Percentiles rank a stretch among this genome's conserved stretches.
Evolutionary conservation across 2,797 vertebrate species (phyloP).

Genomic region (Cirrhinus molitorella): DNA sequence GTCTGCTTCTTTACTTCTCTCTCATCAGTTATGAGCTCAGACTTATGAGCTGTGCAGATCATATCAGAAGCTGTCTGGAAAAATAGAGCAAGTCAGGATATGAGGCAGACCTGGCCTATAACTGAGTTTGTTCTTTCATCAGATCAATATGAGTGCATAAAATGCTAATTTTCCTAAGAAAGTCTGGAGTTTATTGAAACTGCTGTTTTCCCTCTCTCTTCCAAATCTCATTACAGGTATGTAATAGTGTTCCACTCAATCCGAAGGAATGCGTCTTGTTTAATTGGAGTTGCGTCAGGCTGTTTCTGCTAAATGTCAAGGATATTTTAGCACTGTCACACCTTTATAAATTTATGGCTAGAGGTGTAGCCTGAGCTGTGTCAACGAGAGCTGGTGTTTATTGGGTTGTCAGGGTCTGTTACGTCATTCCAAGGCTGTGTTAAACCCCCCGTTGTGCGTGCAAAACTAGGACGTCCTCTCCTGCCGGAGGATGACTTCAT

Average conservation of each 20-base stretch:
- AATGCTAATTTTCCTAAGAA: background rate
- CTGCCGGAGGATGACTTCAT: constrained; percentile 15
- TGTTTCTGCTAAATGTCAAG: constrained; percentile 55
- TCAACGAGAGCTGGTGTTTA: constrained; percentile 33
- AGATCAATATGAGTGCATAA: background rate
- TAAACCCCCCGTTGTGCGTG: constrained; percentile 15
- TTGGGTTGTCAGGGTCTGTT: constrained; percentile 41
- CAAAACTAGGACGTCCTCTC: constrained; percentile 46
- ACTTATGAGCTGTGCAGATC: constrained; percentile 8
- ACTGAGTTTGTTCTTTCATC: constrained; percentile 14
- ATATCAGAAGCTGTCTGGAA: constrained; percentile 18
- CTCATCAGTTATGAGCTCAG: constrained; percentile 11
- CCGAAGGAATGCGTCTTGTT: constrained; percentile 26
- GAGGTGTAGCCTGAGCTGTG: constrained; percentile 29
- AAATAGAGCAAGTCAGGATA: constrained; percentile 2
- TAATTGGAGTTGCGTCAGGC: constrained; percentile 39
- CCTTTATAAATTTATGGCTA: constrained; percentile 27
- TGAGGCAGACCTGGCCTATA: background rate
- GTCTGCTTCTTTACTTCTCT: background rate
- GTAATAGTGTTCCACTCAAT: background rate
- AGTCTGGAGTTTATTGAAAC: constrained; percentile 1
- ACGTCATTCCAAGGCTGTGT: constrained; percentile 30
- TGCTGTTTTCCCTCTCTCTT: background rate
- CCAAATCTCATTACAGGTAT: background rate
- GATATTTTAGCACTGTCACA: constrained; percentile 38